These are phyloP conservation scores for Calameuta pallipes DNA, from an alignment of 2,888 invertebrate genomes.

Conservation along the genomic window DNA sequence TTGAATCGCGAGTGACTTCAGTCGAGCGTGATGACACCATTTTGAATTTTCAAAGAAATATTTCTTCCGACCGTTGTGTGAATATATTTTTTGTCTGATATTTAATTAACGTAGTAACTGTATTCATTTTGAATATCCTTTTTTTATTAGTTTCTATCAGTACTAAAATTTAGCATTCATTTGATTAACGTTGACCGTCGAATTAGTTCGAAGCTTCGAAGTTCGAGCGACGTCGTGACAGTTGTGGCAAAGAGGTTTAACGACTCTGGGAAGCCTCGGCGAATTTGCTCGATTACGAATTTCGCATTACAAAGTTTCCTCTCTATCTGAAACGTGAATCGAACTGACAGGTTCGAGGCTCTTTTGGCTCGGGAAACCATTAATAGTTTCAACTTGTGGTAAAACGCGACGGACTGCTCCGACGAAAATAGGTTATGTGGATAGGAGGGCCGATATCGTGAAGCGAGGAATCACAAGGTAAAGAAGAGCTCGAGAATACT, in stretches of 20 bases:
- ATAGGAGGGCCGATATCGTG: not conserved
- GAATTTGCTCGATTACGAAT: not conserved
- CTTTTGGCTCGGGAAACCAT: not conserved
- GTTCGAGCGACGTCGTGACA: not conserved
- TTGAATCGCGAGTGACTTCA: not conserved
- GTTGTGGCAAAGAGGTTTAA: not conserved
- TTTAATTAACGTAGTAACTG: not conserved
- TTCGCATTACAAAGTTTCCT: not conserved
- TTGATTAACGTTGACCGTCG: not conserved
- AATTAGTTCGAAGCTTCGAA: not conserved
- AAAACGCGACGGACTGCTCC: not conserved
- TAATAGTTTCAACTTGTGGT: not conserved
- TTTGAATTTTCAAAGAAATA: not conserved
- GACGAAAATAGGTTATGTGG: not conserved
- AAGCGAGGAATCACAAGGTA: not conserved
- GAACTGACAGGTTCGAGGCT: not conserved
- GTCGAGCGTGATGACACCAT: not conserved
- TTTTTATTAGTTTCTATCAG: too few relatives aligned
- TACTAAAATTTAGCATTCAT: not conserved
- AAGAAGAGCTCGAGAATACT: not conserved
- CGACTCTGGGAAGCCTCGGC: not conserved
- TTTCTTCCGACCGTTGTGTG: not conserved
- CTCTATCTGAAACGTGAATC: not conserved
- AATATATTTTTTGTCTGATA: not conserved
- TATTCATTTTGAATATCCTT: not conserved